Conservation (phyloP, 2,888 invertebrate species). For the Caenorhabditis auriculariae region DNA sequence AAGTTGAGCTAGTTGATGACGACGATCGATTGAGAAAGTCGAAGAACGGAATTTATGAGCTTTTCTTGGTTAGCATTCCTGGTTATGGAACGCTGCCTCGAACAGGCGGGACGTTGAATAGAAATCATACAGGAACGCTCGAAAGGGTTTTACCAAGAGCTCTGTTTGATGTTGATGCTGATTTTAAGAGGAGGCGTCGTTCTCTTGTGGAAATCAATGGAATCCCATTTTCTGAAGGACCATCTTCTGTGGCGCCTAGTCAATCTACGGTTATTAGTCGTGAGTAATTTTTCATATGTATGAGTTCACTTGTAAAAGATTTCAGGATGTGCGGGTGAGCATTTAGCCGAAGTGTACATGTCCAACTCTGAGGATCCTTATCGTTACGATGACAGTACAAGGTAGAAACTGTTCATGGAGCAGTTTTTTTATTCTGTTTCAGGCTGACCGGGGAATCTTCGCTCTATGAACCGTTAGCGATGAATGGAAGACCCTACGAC, state of each 20-base stretch:
- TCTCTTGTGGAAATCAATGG: background rate
- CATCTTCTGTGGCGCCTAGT: too few species aligned
- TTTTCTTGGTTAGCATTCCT: slow-evolving; percentile 42
- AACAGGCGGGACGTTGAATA: slow-evolving; percentile 31
- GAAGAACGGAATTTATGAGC: slow-evolving; percentile 48
- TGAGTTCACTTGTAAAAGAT: background rate
- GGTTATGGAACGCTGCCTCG: slow-evolving; percentile 40
- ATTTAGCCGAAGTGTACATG: slow-evolving; percentile 52
- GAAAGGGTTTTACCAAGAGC: slow-evolving; percentile 6
- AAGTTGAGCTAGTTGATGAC: slow-evolving; percentile 47
- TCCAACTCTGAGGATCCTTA: slow-evolving; percentile 57
- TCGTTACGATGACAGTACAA: slow-evolving; percentile 35
- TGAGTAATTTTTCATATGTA: slow-evolving; percentile 2
- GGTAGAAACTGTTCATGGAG: background rate
- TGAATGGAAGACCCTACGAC: slow-evolving; percentile 22
- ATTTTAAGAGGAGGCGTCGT: background rate
- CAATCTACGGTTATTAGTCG: slow-evolving; percentile 18
- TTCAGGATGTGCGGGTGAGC: slow-evolving; percentile 54
- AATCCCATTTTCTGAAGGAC: too few species aligned
- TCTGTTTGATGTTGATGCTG: background rate
- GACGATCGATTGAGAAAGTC: slow-evolving; percentile 36
- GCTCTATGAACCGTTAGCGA: slow-evolving; percentile 30
- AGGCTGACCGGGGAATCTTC: slow-evolving; percentile 27
- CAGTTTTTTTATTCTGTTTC: background rate
- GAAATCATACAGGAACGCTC: slow-evolving; percentile 6